Evolutionary conservation across 1,140 invertebrate genomes (phyloP), one percentile per base, ranked within the genome.

Genomic region (Drosophila azteca): DNA sequence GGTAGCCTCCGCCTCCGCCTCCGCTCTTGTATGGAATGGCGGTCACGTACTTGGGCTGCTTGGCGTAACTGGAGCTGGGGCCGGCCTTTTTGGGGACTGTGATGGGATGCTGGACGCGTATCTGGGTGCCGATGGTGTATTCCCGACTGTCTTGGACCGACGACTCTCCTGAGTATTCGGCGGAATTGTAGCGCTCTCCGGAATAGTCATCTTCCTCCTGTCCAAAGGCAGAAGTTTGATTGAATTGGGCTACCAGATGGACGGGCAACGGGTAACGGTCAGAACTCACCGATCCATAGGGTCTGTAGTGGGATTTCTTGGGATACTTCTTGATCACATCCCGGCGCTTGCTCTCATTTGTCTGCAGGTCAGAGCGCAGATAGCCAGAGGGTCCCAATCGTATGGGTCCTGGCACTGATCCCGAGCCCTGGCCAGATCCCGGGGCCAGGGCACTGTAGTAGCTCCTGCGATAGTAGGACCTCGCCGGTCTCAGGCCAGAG

Each of bases 81-180:
- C 55, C 60, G 41, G 52, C 20, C 44, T 90, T 91, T 29, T 91
- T 91, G 20, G 90, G 90, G 17, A 90, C 72, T 2, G 82, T 88
- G 6, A 91, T 91, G 11, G 90, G 90, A 69, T 91, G 90, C 48
- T 91, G 90, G 2, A 91, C 90, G 0, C 90, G 77, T n/a, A 91
- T 91, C 48, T 91, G 90, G 3, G 90, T 91, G 46, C 90, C 90
- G 26, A 91, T 91, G 6, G 90, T 90, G 15, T 90, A 91, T 48
- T 91, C 90, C 6, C 77, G 79, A 41, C 90, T 91, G 26, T 91
- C 90, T 62, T 88, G 77, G 3, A 52, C 50, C 1, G 58, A 66
- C 1, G 76, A 58, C 20, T 91, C 90, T 2, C 73, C 81, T 0
- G 90, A 84, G 46, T 77, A 91, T 13, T 91, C 90, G 1, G 63